phyloP scores from a whole-genome alignment of 2,888 invertebrate species.

The Yponomeuta malinellus region DNA sequence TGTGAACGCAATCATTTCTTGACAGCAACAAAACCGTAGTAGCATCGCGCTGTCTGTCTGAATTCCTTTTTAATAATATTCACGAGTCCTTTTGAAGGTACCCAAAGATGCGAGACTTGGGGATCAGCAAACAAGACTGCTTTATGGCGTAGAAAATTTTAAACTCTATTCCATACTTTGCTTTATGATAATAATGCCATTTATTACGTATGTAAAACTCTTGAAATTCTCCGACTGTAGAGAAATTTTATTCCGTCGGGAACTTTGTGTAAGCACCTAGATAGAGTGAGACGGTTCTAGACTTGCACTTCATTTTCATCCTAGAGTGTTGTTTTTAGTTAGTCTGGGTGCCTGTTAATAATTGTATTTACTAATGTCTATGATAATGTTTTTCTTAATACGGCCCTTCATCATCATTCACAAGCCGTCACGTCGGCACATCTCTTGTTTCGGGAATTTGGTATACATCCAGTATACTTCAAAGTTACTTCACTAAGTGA shows the following conservation, averaged over 20 bases:
- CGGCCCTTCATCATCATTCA: too few species aligned
- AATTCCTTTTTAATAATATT: slow-evolving; percentile 6
- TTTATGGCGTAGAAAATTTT: slow-evolving; percentile 52
- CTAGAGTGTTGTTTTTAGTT: not conserved
- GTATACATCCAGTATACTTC: not conserved
- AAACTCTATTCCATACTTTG: slow-evolving; percentile 43
- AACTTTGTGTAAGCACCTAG: slow-evolving; percentile 19
- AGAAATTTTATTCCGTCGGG: slow-evolving; percentile 19
- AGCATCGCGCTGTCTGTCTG: slow-evolving; percentile 6
- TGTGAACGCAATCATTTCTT: not conserved
- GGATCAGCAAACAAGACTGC: slow-evolving; percentile 38
- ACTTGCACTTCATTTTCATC: not conserved
- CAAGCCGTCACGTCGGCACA: too few species aligned
- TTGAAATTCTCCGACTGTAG: slow-evolving; percentile 13
- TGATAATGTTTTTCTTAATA: too few species aligned
- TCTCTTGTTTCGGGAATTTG: not conserved
- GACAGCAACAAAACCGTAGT: slow-evolving; percentile 3
- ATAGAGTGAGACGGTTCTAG: not conserved
- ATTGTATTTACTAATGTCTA: not conserved
- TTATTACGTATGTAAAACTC: slow-evolving; percentile 20
- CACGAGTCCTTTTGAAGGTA: slow-evolving; percentile 1
- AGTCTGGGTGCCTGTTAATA: not conserved
- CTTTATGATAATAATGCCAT: slow-evolving; percentile 23
- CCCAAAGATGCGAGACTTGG: slow-evolving; percentile 28
- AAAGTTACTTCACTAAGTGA: not conserved